Percentiles rank a stretch among this genome's conserved stretches.
phyloP scores from a whole-genome alignment of 2,113 vertebrate species.

The Rhombomys opimus region DNA sequence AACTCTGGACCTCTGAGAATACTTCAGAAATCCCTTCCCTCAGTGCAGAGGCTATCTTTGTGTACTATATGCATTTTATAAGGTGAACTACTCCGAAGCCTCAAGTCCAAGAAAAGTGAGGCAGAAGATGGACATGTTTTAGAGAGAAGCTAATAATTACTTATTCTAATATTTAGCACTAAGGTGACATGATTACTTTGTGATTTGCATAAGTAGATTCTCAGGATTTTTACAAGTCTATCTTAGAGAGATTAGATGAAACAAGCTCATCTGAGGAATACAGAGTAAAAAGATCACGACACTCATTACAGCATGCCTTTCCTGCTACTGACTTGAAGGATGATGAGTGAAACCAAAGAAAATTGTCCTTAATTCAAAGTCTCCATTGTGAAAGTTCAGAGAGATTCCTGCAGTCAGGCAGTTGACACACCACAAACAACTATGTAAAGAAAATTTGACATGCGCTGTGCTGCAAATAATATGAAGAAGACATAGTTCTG shows the following conservation, averaged over 20 bases:
- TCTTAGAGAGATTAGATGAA: neutral
- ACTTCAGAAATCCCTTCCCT: neutral
- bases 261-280: neutral
- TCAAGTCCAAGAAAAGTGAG: neutral
- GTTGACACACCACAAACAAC: neutral
- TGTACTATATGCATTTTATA: neutral
- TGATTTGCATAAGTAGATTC: neutral
- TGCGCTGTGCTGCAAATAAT: neutral
- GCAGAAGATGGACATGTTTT: rapidly evolving
- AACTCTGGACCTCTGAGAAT: neutral
- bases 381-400: neutral
- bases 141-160: neutral
- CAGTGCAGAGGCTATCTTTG: neutral
- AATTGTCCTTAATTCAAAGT: neutral
- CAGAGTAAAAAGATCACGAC: neutral
- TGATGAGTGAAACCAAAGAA: neutral
- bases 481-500: neutral
- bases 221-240: neutral
- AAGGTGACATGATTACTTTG: neutral
- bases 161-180: neutral
- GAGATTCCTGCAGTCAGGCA: neutral
- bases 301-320: neutral
- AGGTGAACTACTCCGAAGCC: neutral
- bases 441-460: neutral
- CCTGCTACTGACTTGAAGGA: neutral